phyloP scores from a whole-genome alignment of 2,113 vertebrate species.

The Etia nguti region DNA sequence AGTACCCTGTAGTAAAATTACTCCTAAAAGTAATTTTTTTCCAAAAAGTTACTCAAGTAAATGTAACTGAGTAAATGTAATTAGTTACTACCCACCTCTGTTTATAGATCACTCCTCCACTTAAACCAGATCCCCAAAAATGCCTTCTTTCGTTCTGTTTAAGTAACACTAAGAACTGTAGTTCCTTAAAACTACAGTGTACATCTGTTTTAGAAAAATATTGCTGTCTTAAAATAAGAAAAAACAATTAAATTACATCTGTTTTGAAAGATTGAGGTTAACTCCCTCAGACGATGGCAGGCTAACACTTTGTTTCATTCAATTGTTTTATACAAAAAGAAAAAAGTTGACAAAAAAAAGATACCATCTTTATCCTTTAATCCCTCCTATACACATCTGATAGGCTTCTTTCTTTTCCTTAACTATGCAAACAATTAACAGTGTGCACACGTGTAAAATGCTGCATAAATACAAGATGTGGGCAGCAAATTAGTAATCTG shows the following conservation, averaged over 20 bases:
- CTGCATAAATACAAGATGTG: not conserved
- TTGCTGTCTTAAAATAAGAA: not conserved
- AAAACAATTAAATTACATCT: not conserved
- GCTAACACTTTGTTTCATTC: not conserved
- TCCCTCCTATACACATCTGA: not conserved
- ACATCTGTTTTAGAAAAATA: not conserved
- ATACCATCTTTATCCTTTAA: not conserved
- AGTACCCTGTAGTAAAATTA: no score
- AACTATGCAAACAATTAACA: not conserved
- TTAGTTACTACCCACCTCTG: not conserved
- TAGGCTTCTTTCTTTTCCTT: not conserved
- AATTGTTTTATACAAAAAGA: not conserved
- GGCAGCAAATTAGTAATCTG: not conserved
- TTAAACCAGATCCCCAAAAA: not conserved
- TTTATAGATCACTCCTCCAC: not conserved
- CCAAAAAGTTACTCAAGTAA: accelerated
- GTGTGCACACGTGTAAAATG: not conserved
- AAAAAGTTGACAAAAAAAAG: not conserved
- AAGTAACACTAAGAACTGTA: not conserved
- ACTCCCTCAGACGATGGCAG: not conserved
- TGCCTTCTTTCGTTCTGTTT: accelerated
- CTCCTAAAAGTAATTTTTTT: no score
- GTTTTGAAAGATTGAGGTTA: not conserved
- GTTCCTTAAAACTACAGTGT: not conserved
- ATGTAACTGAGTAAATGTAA: not conserved